Percentiles rank a stretch among this genome's conserved stretches.
Evolutionary conservation across 1,140 invertebrate species (phyloP).

Genomic region (Atta cephalotes): DNA sequence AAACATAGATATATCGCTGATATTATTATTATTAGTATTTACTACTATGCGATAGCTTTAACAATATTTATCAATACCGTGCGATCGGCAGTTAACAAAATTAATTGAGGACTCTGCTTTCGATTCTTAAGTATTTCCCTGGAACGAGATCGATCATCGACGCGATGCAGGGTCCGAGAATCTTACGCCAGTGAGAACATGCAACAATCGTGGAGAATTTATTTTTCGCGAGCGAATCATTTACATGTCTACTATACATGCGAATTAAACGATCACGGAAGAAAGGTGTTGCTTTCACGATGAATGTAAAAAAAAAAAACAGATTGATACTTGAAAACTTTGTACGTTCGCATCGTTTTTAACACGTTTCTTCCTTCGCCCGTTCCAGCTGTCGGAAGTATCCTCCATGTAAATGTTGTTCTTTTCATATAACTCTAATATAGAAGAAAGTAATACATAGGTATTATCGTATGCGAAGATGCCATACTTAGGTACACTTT

Average conservation of each 20-base stretch:
- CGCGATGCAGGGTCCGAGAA: slow-evolving; percentile 44
- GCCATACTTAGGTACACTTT: slow-evolving; percentile 76
- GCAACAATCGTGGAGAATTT: slow-evolving; percentile 43
- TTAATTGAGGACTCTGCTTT: slow-evolving; percentile 53
- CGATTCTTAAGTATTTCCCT: slow-evolving; percentile 58
- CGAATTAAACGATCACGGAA: slow-evolving; percentile 39
- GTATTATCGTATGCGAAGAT: slow-evolving; percentile 67
- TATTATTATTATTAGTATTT: slow-evolving; percentile 81
- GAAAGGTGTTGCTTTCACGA: slow-evolving; percentile 32
- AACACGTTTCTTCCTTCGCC: slow-evolving; percentile 44
- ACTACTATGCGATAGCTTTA: slow-evolving; percentile 83
- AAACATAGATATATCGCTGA: slow-evolving; percentile 78
- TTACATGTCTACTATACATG: slow-evolving; percentile 45
- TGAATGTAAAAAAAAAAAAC: slow-evolving; percentile 42
- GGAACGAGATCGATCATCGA: slow-evolving; percentile 43
- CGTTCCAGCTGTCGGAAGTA: slow-evolving; percentile 32
- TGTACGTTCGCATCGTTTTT: slow-evolving; percentile 43
- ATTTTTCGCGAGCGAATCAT: slow-evolving; percentile 41
- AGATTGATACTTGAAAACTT: neutral
- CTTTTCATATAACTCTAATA: slow-evolving; percentile 47
- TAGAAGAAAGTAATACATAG: slow-evolving; percentile 67
- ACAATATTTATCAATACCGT: slow-evolving; percentile 76
- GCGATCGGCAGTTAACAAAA: slow-evolving; percentile 72
- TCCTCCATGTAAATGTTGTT: slow-evolving; percentile 49
- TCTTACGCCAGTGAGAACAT: slow-evolving; percentile 45